Percentiles rank a stretch among this genome's conserved stretches.
Evolutionary conservation across 2,797 vertebrate genomes (phyloP).

Genomic region (Acipenser transmontanus): DNA sequence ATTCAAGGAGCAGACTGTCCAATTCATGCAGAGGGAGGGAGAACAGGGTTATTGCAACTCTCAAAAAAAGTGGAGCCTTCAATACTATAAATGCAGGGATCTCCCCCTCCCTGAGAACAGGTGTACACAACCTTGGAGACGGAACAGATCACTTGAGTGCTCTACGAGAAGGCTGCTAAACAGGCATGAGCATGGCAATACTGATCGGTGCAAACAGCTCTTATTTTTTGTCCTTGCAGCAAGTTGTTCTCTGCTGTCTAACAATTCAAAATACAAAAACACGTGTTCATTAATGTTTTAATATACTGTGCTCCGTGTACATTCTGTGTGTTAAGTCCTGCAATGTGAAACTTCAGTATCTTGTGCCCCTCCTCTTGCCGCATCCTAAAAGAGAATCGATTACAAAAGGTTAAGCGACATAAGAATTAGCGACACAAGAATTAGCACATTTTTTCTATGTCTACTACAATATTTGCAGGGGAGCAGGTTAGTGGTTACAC

Average conservation of each 20-base stretch:
- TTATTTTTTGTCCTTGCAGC: slow-evolving; percentile 10
- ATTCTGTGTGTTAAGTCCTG: slow-evolving; percentile 44
- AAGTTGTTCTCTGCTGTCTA: slow-evolving; percentile 19
- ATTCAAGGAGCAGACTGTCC: slow-evolving; percentile 10
- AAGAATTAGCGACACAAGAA: not conserved
- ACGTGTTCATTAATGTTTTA: slow-evolving; percentile 18
- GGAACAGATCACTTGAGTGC: not conserved
- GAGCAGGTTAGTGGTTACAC: not conserved
- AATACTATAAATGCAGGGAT: too few relatives aligned
- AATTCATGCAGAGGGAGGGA: slow-evolving; percentile 13
- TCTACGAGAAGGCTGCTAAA: not conserved
- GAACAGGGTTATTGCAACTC: not conserved
- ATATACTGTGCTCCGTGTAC: slow-evolving; percentile 33
- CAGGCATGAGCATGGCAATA: not conserved
- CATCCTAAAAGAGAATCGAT: slow-evolving; percentile 35
- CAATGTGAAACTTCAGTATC: slow-evolving; percentile 33
- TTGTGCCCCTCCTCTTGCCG: slow-evolving; percentile 37
- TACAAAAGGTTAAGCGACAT: not conserved
- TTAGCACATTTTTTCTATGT: too few relatives aligned
- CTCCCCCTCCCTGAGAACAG: too few relatives aligned
- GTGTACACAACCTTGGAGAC: too few relatives aligned
- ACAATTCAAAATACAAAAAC: not conserved
- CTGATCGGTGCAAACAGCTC: slow-evolving; percentile 16
- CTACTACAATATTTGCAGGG: not conserved
- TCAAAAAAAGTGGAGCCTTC: too few relatives aligned